Evolutionary conservation across 2,113 vertebrate genomes (phyloP), one percentile per base, ranked within the genome.

Genomic region (Martes martes): DNA sequence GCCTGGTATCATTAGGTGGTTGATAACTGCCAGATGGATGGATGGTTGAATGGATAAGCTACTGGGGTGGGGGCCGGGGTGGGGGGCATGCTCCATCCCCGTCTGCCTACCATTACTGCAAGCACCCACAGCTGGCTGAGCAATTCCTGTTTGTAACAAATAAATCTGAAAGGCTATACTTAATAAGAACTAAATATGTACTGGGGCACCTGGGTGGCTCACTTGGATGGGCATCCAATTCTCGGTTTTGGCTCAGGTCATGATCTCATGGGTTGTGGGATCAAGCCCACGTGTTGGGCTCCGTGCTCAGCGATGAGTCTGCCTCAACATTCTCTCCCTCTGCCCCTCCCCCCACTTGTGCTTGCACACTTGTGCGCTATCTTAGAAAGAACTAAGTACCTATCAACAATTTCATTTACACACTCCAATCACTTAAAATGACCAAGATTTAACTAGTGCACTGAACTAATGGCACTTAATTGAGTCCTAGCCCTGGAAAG

Each of bases 391-490:
- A 83, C 39, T 57, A 79, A 69, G 65, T 65, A 16, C 33, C 4
- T 19, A 14, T n/a, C 33, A 73, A 57, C 28, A 55, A 79, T 0
- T 59, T n/a, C 36, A 59, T n/a, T 82, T 33, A 71, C 52, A 87
- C n/a, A 67, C 23, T 78, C 45, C 16, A 78, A n/a, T 15, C 79
- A 83, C 28, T 57, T 45, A 83, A 95, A 97, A 86, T 82, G 85
- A 61, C 45, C 52, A 21, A 26, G 47, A 67, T 69, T n/a, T 73
- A 92, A 92, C 28, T 10, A 59, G 16, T 0, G 16, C 33, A 47
- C 24, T 33, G 61, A 87, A 71, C 15, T n/a, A 57, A 57, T 1
- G 74, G 67, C 21, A 80, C 23, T 59, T 33, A 26, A 39, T 15
- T 78, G 47, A 23, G 79, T 33, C 47, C 42, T 42, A 24, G 76